Percentiles rank a stretch among this genome's conserved stretches.
Evolutionary conservation across 2,113 vertebrate species (phyloP).

Genomic region (Vulpes ferrilata): DNA sequence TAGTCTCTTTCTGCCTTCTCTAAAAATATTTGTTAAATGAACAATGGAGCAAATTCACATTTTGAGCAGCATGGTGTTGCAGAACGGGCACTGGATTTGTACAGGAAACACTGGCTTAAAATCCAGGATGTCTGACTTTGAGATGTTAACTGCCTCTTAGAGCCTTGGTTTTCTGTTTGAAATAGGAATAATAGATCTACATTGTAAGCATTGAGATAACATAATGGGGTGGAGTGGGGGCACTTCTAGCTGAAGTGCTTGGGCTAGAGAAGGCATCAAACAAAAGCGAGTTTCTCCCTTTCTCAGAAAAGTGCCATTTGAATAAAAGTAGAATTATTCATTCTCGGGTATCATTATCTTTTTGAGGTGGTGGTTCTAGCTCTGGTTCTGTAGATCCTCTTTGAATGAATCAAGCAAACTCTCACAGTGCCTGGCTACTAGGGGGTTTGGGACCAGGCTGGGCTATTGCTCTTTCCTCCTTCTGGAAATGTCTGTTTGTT

Average conservation of each 20-base stretch:
- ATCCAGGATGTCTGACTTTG: background rate
- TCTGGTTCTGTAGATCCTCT: background rate
- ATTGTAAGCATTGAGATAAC: background rate
- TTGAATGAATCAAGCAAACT: background rate
- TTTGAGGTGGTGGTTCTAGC: background rate
- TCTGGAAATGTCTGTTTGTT: background rate
- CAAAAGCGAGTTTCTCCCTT: background rate
- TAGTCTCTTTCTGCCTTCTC: background rate
- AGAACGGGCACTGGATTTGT: background rate
- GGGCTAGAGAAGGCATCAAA: background rate
- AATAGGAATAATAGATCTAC: background rate
- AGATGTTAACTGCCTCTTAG: background rate
- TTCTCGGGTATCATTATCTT: background rate
- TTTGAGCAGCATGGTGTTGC: background rate
- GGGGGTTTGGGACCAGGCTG: too few species aligned
- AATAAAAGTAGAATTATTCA: background rate
- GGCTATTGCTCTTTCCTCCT: background rate
- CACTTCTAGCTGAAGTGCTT: background rate
- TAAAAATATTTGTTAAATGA: background rate
- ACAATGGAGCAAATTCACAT: background rate
- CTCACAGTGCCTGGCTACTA: background rate
- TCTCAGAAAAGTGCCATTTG: background rate
- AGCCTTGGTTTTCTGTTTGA: background rate
- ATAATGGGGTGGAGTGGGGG: background rate
- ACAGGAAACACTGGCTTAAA: background rate